Conservation (phyloP, 2,888 invertebrate species). For the Metalampra italica region DNA sequence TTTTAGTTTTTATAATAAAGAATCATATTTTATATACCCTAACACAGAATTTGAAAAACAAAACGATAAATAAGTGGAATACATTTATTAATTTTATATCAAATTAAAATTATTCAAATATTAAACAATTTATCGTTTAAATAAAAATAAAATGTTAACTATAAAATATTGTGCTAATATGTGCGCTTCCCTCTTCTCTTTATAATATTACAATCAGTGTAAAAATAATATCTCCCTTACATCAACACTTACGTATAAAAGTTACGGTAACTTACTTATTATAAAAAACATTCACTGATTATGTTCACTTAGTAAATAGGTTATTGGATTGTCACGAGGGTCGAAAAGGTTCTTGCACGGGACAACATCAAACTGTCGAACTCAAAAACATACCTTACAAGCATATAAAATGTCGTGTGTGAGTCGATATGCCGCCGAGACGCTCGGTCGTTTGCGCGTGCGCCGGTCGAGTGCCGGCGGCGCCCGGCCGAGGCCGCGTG, state of each 20-base stretch:
- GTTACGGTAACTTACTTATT: slow-evolving; percentile 38
- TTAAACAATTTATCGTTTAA: too few relatives aligned
- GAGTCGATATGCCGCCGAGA: slow-evolving; percentile 56
- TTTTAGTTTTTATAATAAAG: slow-evolving; percentile 5
- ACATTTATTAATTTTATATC: too few relatives aligned
- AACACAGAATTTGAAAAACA: too few relatives aligned
- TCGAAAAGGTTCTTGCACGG: slow-evolving; percentile 33
- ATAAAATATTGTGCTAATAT: slow-evolving; percentile 43
- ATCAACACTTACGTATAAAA: slow-evolving; percentile 62
- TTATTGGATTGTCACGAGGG: slow-evolving; percentile 26
- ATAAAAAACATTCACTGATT: slow-evolving; percentile 37
- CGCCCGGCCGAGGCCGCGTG: slow-evolving; percentile 18
- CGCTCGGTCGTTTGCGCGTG: slow-evolving; percentile 18
- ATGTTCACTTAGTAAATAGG: slow-evolving; percentile 25
- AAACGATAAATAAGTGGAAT: too few relatives aligned
- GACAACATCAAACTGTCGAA: slow-evolving; percentile 64
- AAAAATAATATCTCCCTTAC: slow-evolving; percentile 61
- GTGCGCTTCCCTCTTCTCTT: slow-evolving; percentile 43
- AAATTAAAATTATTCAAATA: too few relatives aligned
- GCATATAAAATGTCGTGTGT: slow-evolving; percentile 45
- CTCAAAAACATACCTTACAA: slow-evolving; percentile 37
- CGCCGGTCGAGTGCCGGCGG: slow-evolving; percentile 3
- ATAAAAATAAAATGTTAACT: slow-evolving; percentile 4
- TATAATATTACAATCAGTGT: slow-evolving; percentile 51
- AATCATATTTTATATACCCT: too few relatives aligned